Conservation (phyloP, 2,888 invertebrate genomes). For the Oligia fasciuncula region DNA sequence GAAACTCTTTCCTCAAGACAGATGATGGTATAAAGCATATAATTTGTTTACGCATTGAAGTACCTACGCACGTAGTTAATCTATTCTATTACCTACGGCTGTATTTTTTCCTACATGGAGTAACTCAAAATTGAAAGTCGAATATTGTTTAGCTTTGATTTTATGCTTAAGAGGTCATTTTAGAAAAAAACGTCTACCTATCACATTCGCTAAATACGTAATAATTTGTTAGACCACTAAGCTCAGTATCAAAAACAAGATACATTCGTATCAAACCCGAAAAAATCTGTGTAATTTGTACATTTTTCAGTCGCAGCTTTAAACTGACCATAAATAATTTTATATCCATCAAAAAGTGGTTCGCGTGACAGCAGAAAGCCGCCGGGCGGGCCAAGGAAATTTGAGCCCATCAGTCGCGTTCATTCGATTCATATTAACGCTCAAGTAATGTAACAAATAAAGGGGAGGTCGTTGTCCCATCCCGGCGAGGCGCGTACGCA, state of each 20-base stretch:
- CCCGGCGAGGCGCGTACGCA: conserved; percentile 79
- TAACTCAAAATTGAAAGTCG: neutral
- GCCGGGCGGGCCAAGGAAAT: conserved; percentile 82
- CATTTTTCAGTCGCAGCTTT: conserved; percentile 63
- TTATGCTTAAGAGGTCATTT: neutral
- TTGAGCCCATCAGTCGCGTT: conserved; percentile 84
- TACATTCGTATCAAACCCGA: conserved; percentile 34
- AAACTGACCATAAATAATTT: conserved; percentile 78
- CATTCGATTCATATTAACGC: conserved; percentile 88
- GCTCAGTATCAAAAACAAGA: conserved; percentile 9
- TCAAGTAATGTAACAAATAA: conserved; percentile 87
- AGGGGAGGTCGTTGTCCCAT: conserved; percentile 87
- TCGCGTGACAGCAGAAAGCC: conserved; percentile 84
- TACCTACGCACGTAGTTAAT: conserved; percentile 43
- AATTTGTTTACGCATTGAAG: conserved; percentile 55
- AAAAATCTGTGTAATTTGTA: conserved; percentile 62
- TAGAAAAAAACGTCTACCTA: neutral
- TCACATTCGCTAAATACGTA: neutral
- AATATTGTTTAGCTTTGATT: neutral
- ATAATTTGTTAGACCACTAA: neutral
- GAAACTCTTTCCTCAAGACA: conserved; percentile 57
- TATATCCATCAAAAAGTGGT: conserved; percentile 81
- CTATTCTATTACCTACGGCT: conserved; percentile 2
- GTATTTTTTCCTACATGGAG: neutral
- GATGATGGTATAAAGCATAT: conserved; percentile 52